These are phyloP conservation scores for Rhagoletis zephyria DNA, from an alignment of 1,140 invertebrate species.

Conservation along the genomic window DNA sequence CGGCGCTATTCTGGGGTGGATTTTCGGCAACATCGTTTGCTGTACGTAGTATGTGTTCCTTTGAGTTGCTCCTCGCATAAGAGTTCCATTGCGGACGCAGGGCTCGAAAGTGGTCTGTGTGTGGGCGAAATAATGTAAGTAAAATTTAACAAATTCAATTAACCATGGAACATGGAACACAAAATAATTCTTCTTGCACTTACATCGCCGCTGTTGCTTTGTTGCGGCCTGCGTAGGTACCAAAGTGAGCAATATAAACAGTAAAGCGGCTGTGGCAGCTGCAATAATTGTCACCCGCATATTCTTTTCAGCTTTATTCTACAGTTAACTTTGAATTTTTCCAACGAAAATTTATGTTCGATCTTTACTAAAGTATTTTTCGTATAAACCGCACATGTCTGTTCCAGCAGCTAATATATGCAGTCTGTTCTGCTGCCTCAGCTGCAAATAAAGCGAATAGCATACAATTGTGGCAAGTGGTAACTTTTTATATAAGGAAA, in stretches of 20 bases:
- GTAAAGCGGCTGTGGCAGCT: not conserved
- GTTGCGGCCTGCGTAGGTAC: not conserved
- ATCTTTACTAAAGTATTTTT: not conserved
- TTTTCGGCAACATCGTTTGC: not conserved
- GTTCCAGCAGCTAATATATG: not conserved
- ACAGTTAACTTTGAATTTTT: not conserved
- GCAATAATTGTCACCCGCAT: not conserved
- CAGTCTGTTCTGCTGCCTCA: not conserved
- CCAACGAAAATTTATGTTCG: not conserved
- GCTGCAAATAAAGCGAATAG: not conserved
- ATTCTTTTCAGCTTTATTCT: not conserved
- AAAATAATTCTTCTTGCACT: slow-evolving; percentile 13
- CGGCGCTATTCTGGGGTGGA: not conserved
- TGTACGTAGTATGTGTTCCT: not conserved
- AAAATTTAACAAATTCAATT: not conserved
- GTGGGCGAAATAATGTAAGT: not conserved
- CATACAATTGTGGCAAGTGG: not conserved
- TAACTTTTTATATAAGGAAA: slow-evolving; percentile 4
- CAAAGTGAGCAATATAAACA: not conserved
- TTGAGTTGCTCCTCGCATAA: not conserved
- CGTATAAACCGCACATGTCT: not conserved
- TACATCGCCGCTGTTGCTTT: slow-evolving; percentile 1
- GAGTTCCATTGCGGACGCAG: not conserved
- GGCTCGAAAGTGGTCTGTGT: not conserved
- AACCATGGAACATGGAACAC: not conserved